Base-by-base conservation (phyloP, 2,113 vertebrate genomes). In the Gallinago jamesoni region DNA sequence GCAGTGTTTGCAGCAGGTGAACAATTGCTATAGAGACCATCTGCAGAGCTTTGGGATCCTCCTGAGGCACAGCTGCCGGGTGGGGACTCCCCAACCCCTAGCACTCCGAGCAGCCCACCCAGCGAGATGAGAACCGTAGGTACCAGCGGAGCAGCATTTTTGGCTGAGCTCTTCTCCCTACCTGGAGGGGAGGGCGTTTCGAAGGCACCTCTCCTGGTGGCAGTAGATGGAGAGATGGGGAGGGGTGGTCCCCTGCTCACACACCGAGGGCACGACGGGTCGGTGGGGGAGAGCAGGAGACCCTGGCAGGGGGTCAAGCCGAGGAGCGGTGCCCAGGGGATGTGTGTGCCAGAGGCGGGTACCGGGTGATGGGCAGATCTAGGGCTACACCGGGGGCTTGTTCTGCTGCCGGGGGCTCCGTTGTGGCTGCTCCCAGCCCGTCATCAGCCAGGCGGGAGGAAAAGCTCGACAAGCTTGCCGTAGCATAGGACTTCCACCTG, bases 21-120 rank as follows among this genome's bases (percentile, higher is more conserved):
- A 74, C 89, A 79, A 95, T 95, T 75, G 73, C 95, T 92, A 17
- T 70, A 96, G 93, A 92, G 70, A 94, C 80, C 70, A 83, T 85
- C 80, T 78, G 82, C 91, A 89, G 84, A 87, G 70, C 86, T 95
- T 94, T 80, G 91, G 91, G 95, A 93, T 91, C 81, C 66, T 95
- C 62, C 67, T 12, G 7, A 83, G 50, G 48, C 88, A 41, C 6
- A 2, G 73, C 59, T 87, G 94, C 64, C n/a, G 68, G 86, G 73
- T 87, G 73, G 94, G 93, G 62, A 84, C 60, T 91, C 74, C 87
- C 74, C 62, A 86, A 9, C n/a, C 78, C 93, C 14, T 43, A 68
- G 60, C 76, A 37, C 63, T 93, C 69, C 21, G 16, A 87, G 83
- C 83, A 90, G 87, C 67, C 75, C 73, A 90, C 87, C 91, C 55